Conservation (phyloP, 2,113 vertebrate species). For the Nicator chloris region DNA sequence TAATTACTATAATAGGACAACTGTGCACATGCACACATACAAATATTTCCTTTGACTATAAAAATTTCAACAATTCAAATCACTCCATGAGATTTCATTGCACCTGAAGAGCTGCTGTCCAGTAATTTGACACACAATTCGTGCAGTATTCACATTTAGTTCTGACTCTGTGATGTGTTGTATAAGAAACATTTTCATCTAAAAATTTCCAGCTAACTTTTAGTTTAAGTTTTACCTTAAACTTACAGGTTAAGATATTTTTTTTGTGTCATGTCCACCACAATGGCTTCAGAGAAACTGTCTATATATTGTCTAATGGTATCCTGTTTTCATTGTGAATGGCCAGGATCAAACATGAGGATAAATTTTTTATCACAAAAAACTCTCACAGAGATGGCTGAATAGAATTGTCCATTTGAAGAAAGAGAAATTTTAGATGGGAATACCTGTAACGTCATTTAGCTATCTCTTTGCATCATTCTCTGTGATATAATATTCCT, state of each 20-base stretch:
- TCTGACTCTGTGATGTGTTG: not conserved
- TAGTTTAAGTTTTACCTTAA: not conserved
- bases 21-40: fast-evolving
- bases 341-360: not conserved
- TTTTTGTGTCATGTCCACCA: not conserved
- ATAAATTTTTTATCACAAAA: not conserved
- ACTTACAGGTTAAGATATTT: not conserved
- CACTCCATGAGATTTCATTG: not conserved
- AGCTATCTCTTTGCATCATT: not conserved
- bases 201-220: not conserved
- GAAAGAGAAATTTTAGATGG: not conserved
- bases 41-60: not conserved
- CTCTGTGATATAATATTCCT: not conserved
- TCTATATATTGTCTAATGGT: not conserved
- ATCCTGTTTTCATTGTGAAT: not conserved
- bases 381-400: not conserved
- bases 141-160: not conserved
- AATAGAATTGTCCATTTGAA: not conserved
- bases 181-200: not conserved
- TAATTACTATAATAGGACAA: not conserved
- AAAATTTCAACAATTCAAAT: not conserved
- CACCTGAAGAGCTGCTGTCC: not conserved
- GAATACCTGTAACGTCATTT: not conserved
- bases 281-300: not conserved
- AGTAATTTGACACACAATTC: not conserved